Percentiles rank a stretch among this genome's conserved stretches.
These are phyloP conservation scores for Bicyclus anynana DNA, from an alignment of 1,140 invertebrate genomes.

Conservation along the genomic window DNA sequence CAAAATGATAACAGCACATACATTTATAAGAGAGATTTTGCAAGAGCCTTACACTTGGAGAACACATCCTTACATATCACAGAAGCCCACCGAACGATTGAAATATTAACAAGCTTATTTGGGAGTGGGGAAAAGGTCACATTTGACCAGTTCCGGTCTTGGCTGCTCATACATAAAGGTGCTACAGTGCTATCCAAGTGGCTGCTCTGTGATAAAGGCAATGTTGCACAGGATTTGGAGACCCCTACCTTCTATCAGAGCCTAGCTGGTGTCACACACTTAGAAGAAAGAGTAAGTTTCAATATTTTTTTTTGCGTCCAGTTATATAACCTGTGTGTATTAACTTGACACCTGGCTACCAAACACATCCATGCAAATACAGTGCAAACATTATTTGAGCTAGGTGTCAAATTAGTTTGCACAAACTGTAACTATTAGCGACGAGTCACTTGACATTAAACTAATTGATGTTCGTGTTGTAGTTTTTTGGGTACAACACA, in stretches of 20 bases:
- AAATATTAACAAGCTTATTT: conserved; percentile 75
- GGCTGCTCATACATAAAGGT: conserved; percentile 84
- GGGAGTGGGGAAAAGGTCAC: conserved; percentile 78
- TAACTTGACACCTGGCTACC: too few species aligned
- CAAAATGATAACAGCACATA: conserved; percentile 87
- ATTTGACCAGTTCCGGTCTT: conserved; percentile 85
- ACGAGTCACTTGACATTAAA: too few species aligned
- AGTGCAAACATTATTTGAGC: too few species aligned
- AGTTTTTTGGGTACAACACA: too few species aligned
- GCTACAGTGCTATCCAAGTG: conserved; percentile 89
- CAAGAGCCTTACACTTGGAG: conserved; percentile 81
- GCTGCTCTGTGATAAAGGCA: conserved; percentile 85
- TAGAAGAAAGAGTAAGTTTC: conserved; percentile 82
- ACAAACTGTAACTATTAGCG: too few species aligned
- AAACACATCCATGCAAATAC: too few species aligned
- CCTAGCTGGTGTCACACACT: conserved; percentile 92
- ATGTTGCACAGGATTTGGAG: conserved; percentile 87
- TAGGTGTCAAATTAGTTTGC: too few species aligned
- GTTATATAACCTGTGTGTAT: too few species aligned
- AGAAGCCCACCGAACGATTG: conserved; percentile 50
- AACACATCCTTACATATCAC: conserved; percentile 58
- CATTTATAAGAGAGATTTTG: conserved; percentile 87
- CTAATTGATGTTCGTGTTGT: too few species aligned
- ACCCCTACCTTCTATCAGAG: conserved; percentile 95
- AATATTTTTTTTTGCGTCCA: too few species aligned